These are phyloP conservation scores for Clarias platycephalus DNA, from an alignment of 2,797 vertebrate species.

Conservation along the genomic window DNA sequence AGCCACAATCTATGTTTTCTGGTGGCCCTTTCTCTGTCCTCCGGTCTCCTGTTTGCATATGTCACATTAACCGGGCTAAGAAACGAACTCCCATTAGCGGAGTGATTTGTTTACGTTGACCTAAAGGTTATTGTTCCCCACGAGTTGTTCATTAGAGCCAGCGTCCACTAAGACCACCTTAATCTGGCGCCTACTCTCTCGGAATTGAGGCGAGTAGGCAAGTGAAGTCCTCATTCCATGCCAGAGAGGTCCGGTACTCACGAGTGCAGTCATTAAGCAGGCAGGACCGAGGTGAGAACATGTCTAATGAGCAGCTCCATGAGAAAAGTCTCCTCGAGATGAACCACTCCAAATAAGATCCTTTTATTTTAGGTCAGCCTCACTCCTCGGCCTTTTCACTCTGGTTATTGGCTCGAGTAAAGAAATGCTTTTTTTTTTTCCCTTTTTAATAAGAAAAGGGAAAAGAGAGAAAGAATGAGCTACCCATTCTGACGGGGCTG, in stretches of 20 bases:
- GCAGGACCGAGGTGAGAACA: conserved; percentile 60
- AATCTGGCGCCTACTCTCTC: conserved; percentile 60
- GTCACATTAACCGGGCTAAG: conserved; percentile 34
- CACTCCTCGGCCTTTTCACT: conserved; percentile 47
- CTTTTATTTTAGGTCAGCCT: conserved; percentile 55
- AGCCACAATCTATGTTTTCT: conserved; percentile 41
- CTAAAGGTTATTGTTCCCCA: conserved; percentile 65
- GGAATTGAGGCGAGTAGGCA: conserved; percentile 61
- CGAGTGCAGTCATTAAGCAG: conserved; percentile 51
- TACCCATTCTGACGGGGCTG: conserved; percentile 39
- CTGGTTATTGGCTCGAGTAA: conserved; percentile 38
- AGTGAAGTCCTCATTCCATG: conserved; percentile 32
- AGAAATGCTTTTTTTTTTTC: conserved; percentile 7
- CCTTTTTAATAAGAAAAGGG: conserved; percentile 1
- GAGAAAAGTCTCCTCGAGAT: conserved; percentile 48
- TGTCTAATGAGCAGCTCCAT: conserved; percentile 64
- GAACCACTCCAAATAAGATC: conserved; percentile 51
- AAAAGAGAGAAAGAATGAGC: conserved; percentile 42
- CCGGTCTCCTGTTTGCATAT: conserved; percentile 49
- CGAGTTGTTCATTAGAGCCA: conserved; percentile 59
- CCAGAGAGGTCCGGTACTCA: conserved; percentile 46
- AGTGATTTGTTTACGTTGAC: conserved; percentile 68
- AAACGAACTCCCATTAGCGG: conserved; percentile 57
- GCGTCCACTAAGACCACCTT: conserved; percentile 60
- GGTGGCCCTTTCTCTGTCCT: background rate